phyloP scores from a whole-genome alignment of 2,113 vertebrate species.

The Nestor notabilis region DNA sequence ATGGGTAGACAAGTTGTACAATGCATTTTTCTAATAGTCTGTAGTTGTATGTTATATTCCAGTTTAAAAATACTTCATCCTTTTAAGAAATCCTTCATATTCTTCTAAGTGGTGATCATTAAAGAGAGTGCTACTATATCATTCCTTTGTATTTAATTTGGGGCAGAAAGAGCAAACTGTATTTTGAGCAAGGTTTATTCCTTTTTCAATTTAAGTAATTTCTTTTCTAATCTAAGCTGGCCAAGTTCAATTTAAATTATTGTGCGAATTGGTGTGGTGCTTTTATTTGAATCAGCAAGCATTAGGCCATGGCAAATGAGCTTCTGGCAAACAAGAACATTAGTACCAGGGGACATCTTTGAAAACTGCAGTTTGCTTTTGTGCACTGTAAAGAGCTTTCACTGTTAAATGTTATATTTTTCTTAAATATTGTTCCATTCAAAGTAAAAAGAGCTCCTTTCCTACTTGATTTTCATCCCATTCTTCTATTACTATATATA shows the following conservation, averaged over 20 bases:
- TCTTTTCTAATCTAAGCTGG: constrained; percentile 35
- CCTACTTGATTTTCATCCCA: background rate
- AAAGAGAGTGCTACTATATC: constrained; percentile 32
- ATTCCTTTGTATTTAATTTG: constrained; percentile 24
- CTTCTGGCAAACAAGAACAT: constrained; percentile 33
- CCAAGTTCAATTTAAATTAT: constrained; percentile 61
- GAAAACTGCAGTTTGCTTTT: constrained; percentile 32
- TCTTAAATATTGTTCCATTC: background rate
- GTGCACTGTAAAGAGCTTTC: background rate
- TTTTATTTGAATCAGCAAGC: constrained; percentile 65
- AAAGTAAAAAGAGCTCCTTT: background rate
- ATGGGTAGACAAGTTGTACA: background rate
- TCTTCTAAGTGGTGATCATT: constrained; percentile 20
- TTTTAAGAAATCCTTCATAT: constrained; percentile 1
- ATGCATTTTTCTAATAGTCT: background rate
- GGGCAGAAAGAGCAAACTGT: background rate
- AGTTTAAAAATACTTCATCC: constrained; percentile 11
- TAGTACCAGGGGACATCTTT: constrained; percentile 25
- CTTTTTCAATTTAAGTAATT: constrained; percentile 59
- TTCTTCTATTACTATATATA: background rate
- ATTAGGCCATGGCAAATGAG: constrained; percentile 32
- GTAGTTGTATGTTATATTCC: background rate
- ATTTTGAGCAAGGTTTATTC: constrained; percentile 39
- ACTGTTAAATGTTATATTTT: background rate
- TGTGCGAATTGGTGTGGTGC: constrained; percentile 24